Base-by-base conservation (phyloP, 2,888 invertebrate species). In the Caenorhabditis wallacei region DNA sequence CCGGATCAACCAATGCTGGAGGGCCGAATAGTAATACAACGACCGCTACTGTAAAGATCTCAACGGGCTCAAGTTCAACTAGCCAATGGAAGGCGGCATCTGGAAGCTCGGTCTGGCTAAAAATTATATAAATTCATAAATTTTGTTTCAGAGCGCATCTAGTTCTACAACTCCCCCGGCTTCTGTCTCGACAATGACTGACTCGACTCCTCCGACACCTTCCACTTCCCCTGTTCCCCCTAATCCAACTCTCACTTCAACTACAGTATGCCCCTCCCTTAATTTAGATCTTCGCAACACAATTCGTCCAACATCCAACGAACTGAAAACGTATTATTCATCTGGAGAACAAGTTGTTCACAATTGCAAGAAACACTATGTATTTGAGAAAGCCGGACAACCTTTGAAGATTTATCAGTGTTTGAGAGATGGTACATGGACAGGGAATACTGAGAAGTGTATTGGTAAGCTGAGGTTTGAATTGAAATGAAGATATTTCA, bases 331-430 rank as follows among this genome's bases (percentile, higher is more conserved):
- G 22, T 40, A 26, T 24, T 63, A 46, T 43, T 11, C 46, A 11
- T 24, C 16, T 30, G 63, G 46, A 16, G 26, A 63, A 1, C 63
- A 46, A 48, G 11, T 46, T 20, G 18, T 63, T 22, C 63, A 48
- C 26, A 30, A n/a, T 24, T 63, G 46, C 63, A 24, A 48, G 18
- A 63, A 63, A 13, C 26, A 26, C 7, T 46, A 26, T 24, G 63
- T 26, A n/a, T 43, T 61, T 22, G 43, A 61, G 20, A 18, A 7
- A 7, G 61, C 61, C 10, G 61, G 43, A 0, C 61, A 61, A 16
- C 61, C 61, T 4, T 2, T 61, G 22, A 61, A 61, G 20, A 16
- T 61, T 11, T 61, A 61, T 43, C 40, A 13, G 7, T 61, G 61
- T 16, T 2, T 22, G 43, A 16, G 7, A 1, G 43, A 43, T 24